Evolutionary conservation across 1,140 invertebrate species (phyloP), one percentile per base, ranked within the genome.

Genomic region (Aphelinus certus): DNA sequence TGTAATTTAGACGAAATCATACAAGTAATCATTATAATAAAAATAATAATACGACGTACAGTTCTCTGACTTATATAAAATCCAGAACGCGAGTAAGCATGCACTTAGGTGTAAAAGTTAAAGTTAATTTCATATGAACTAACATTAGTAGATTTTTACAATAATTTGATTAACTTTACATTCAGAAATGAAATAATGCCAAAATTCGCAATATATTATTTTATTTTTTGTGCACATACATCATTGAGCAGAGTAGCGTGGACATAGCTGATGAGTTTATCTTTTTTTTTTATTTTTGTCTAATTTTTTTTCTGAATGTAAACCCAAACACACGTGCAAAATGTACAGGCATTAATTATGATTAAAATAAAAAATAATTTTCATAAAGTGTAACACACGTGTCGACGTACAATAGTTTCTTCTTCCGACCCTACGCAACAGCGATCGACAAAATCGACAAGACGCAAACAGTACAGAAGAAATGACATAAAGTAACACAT

Each of bases 11-110:
- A 26, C 26, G 26, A 26, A 69, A 10, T 69, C 51, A 57, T 67
- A 43, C 64, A 61, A 48, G 67, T 67, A 67, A 55, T 73, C 58
- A 58, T 68, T 62, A 76, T 71, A 76, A 76, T 43, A 76, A 71
- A n/a, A 68, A 68, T 67, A 71, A 76, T 72, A 75, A 75, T 45
- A 62, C 58, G 69, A 57, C 57, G 58, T 65, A 75, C 68, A 75
- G 51, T 71, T 67, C 49, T 71, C 64, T 62, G 69, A 67, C 69
- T 76, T 76, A 76, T 76, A 76, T 76, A 76, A 76, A 76, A 76
- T 76, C 57, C 67, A 76, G 57, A 71, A 67, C 64, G 63, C 75
- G 71, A 72, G 69, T 64, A 75, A 71, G 75, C 69, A 76, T 67
- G 68, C 57, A 71, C 69, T 67, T 73, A 58, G n/a, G 7, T 71